Evolutionary conservation across 2,888 invertebrate species (phyloP).

Genomic region (Callyntrura sp.): DNA sequence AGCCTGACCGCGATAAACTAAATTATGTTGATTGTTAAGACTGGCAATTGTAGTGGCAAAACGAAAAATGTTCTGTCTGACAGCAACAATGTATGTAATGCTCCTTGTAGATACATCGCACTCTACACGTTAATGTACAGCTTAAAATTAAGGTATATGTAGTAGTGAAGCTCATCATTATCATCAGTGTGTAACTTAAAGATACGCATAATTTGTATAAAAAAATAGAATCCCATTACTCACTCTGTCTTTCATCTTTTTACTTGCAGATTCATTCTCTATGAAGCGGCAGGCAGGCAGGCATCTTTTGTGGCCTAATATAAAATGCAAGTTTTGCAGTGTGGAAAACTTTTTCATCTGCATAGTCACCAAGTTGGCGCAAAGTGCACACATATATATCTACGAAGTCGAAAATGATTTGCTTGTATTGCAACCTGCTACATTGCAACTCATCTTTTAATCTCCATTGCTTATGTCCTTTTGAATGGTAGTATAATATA

Average conservation of each 20-base stretch:
- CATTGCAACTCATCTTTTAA: neutral
- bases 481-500: no score
- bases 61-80: neutral
- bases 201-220: no score
- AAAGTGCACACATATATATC: neutral
- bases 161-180: no score
- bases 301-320: constrained; percentile 58
- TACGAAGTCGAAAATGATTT: constrained; percentile 38
- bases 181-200: constrained; percentile 21
- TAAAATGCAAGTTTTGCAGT: constrained; percentile 7
- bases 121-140: neutral
- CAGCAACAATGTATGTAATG: no score
- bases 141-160: neutral
- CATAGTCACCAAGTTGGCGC: constrained; percentile 18
- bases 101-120: neutral
- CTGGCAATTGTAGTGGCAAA: constrained; percentile 33
- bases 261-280: constrained; percentile 38
- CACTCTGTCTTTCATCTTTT: constrained; percentile 39
- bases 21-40: constrained; percentile 67
- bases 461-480: neutral
- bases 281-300: neutral
- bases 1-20: constrained; percentile 62
- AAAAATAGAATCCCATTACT: constrained; percentile 37
- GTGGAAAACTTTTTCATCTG: neutral
- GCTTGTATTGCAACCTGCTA: neutral